These are phyloP conservation scores for Hyles euphorbiae DNA, from an alignment of 1,140 invertebrate species.

Conservation along the genomic window DNA sequence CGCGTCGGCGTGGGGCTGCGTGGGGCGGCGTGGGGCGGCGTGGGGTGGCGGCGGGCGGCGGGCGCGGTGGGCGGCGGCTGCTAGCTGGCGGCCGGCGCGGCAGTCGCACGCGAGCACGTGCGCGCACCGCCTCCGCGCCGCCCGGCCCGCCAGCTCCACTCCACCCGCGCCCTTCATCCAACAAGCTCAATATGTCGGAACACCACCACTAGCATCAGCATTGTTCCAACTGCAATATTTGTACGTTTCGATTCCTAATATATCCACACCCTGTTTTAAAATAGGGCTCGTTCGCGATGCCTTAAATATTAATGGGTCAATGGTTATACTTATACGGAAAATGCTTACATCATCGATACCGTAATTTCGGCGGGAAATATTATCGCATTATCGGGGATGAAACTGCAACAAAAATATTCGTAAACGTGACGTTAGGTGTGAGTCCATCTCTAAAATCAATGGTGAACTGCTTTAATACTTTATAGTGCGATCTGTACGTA, in stretches of 20 bases:
- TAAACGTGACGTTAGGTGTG: too few relatives aligned
- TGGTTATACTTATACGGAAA: constrained; percentile 50
- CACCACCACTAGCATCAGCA: too few relatives aligned
- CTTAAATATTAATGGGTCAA: constrained; percentile 53
- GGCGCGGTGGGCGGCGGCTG: constrained; percentile 38
- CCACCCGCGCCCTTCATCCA: constrained; percentile 44
- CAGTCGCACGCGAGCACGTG: constrained; percentile 69
- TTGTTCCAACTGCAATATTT: background rate
- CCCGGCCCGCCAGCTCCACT: constrained; percentile 22
- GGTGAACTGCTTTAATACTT: too few relatives aligned
- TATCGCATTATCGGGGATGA: constrained; percentile 13
- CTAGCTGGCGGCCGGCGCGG: constrained; percentile 45
- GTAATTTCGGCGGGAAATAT: constrained; percentile 65
- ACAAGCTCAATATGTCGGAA: constrained; percentile 47
- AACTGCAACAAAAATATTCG: background rate
- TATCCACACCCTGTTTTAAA: constrained; percentile 6
- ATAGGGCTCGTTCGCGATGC: constrained; percentile 21
- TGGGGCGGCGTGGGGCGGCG: constrained; percentile 31
- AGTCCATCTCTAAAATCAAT: too few relatives aligned
- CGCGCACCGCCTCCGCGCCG: constrained; percentile 59
- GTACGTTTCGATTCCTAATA: background rate
- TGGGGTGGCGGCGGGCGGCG: constrained; percentile 29
- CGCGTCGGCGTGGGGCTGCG: constrained; percentile 13
- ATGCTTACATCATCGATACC: constrained; percentile 55
- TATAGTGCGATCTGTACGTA: too few relatives aligned